Evolutionary conservation across 2,113 vertebrate species (phyloP).

Genomic region (Datnioides undecimradiatus): DNA sequence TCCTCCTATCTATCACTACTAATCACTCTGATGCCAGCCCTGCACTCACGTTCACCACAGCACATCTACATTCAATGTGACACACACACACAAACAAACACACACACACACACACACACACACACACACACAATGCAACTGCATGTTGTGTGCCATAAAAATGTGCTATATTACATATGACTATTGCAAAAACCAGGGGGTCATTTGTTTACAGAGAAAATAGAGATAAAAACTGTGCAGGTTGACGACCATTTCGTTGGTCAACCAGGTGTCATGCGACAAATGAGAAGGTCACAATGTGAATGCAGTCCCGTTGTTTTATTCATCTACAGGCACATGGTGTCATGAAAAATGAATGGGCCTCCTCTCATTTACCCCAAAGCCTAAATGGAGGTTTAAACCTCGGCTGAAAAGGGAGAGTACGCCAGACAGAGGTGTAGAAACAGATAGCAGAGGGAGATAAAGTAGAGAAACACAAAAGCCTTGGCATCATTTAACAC

Average conservation of each 20-base stretch:
- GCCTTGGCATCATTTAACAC: background rate
- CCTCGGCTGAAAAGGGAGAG: conserved; percentile 69
- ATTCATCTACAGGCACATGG: conserved; percentile 73
- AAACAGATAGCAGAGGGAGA: background rate
- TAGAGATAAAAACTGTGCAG: background rate
- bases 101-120: background rate
- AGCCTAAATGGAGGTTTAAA: conserved; percentile 71
- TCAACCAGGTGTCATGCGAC: conserved; percentile 57
- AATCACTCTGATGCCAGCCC: conserved; percentile 39
- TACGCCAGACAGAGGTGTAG: conserved; percentile 9
- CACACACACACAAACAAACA: background rate
- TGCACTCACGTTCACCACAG: conserved; percentile 14
- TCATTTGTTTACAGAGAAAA: background rate
- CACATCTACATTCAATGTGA: conserved; percentile 1
- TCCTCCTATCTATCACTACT: conserved; percentile 46
- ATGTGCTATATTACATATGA: too few relatives aligned
- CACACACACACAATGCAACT: background rate
- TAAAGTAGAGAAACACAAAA: background rate
- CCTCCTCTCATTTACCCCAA: conserved; percentile 69
- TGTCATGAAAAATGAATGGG: conserved; percentile 76
- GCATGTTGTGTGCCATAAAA: background rate
- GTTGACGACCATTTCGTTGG: conserved; percentile 1
- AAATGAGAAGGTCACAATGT: conserved; percentile 69
- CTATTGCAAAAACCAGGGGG: background rate
- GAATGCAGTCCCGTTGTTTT: conserved; percentile 71